Evolutionary conservation across 2,888 invertebrate genomes (phyloP).

Genomic region (Orthosia cruda): DNA sequence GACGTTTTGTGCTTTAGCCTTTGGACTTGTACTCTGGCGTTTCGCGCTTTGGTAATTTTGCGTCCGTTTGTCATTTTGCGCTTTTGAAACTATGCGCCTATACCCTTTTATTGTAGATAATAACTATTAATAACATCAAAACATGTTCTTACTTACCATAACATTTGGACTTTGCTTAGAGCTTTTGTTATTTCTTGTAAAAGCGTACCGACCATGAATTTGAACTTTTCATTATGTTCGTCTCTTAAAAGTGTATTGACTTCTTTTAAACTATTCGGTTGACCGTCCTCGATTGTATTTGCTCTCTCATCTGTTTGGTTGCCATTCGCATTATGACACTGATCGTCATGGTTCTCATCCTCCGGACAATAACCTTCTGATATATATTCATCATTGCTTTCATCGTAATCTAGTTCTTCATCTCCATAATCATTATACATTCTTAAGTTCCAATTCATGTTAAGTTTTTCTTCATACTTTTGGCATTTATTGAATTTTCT

Average conservation of each 20-base stretch:
- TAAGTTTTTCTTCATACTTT: conserved; percentile 69
- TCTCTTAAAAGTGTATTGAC: conserved; percentile 12
- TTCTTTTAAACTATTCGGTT: conserved; percentile 20
- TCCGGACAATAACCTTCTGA: conserved; percentile 25
- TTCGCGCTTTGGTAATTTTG: too few species aligned
- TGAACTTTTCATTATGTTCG: conserved; percentile 64
- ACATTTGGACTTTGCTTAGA: conserved; percentile 68
- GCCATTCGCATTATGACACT: conserved; percentile 38
- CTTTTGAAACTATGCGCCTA: too few species aligned
- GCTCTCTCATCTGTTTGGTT: conserved; percentile 22
- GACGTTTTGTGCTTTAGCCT: too few species aligned
- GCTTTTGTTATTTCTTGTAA: conserved; percentile 72
- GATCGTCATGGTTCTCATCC: conserved; percentile 14
- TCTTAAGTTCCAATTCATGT: conserved; percentile 4
- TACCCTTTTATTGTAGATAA: not conserved
- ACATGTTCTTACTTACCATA: conserved; percentile 75
- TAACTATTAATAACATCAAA: not conserved
- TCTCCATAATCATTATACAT: not conserved
- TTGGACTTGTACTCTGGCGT: too few species aligned
- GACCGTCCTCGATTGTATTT: conserved; percentile 20
- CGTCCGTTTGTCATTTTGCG: too few species aligned
- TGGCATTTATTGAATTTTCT: conserved; percentile 74
- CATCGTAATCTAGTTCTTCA: conserved; percentile 54
- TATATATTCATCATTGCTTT: conserved; percentile 60
- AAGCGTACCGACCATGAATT: conserved; percentile 68